These are phyloP conservation scores for Heptranchias perlo DNA, from an alignment of 2,113 vertebrate species.

Conservation along the genomic window DNA sequence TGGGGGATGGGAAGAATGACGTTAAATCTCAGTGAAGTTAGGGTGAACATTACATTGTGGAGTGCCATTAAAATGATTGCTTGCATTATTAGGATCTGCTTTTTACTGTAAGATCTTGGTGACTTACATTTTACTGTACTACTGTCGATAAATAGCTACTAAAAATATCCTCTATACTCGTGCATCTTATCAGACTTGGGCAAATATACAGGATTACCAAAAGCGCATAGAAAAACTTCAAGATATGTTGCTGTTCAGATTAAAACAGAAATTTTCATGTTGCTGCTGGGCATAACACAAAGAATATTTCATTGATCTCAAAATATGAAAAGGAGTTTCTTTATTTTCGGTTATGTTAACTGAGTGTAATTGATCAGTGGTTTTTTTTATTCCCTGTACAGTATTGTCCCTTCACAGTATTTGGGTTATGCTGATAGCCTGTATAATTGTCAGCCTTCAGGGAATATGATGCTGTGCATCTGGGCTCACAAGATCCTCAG, in stretches of 20 bases:
- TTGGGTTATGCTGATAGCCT: background rate
- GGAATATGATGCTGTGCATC: background rate
- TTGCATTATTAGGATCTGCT: background rate
- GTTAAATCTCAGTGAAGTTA: background rate
- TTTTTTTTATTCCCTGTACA: background rate
- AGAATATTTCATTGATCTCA: background rate
- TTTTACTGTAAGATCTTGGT: background rate
- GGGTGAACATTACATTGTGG: background rate
- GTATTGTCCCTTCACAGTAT: background rate
- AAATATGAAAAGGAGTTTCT: background rate
- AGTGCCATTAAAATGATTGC: background rate
- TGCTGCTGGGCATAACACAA: background rate
- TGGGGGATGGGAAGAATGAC: background rate
- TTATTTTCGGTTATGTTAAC: background rate
- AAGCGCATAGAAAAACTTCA: background rate
- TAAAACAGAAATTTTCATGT: background rate
- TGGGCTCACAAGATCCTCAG: background rate
- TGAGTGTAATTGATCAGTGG: background rate
- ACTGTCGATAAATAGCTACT: background rate
- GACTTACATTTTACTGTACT: background rate
- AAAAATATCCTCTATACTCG: background rate
- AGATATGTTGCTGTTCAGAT: background rate
- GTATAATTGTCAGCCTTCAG: background rate
- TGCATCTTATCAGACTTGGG: background rate
- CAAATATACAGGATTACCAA: background rate